Base-by-base conservation (phyloP, 2,797 vertebrate genomes). In the Acanthurus tractus region DNA sequence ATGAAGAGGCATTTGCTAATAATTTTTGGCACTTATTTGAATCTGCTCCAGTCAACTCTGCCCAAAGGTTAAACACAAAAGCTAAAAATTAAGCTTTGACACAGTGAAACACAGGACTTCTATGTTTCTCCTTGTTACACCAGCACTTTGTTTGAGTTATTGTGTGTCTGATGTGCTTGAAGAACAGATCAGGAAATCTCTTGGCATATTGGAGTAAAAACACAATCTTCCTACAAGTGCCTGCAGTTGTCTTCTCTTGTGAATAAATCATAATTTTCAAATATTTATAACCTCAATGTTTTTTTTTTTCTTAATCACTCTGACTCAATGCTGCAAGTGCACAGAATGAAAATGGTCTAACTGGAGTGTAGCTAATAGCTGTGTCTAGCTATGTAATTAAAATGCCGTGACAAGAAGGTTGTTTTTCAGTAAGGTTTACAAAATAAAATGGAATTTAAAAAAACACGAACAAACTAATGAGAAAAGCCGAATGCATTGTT, bases 251-350 rank as follows among this genome's bases (percentile, higher is more conserved):
- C 23, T 40, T 59, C 70, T 57, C 70, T 73, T 89, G 64, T 84
- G 45, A 88, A 88, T 90, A 86, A 91, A 91, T 86, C 42, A 22
- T 54, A 2, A 62, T 62, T 84, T 63, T 11, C 23, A 46, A 64
- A 9, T 62, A 70, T 14, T 59, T 67, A 22, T 69, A 29, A 66
- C 8, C 2, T 63, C 54, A 12, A 13, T 56, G 48, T 74, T 68
- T 61, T 38, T 34, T 50, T 56, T 11, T 62, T 29, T 29, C 38
- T 57, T 46, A 25, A 69, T 70, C 38, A 62, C 52, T 14, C 0
- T 53, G 8, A 15, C 18, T 58, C 50, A 59, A 12, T 23, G 17
- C 38, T 45, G 23, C 7, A 42, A 20, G 45, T 50, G 6, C 13
- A 38, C 10, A 11, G 10, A 7, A 42, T 48, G 8, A 54, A 44